phyloP scores from a whole-genome alignment of 2,113 vertebrate genomes.

The Leucopternis melanops region DNA sequence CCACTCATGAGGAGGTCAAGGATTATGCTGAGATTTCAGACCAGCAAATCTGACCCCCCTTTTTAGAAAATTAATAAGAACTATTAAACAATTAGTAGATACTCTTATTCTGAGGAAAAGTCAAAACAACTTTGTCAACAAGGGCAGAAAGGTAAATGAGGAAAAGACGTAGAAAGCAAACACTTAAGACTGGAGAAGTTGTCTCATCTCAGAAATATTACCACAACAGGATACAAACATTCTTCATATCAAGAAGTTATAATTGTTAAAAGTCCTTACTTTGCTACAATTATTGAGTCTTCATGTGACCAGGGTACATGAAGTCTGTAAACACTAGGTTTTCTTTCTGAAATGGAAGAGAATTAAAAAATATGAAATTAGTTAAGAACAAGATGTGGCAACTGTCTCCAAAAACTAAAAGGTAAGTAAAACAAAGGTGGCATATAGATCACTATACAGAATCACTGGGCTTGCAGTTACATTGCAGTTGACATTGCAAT shows the following conservation, averaged over 20 bases:
- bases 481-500: neutral
- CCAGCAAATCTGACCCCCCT: neutral
- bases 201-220: neutral
- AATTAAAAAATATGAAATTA: neutral
- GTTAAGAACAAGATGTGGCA: neutral
- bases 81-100: neutral
- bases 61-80: neutral
- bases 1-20: neutral
- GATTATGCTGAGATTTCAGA: neutral
- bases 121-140: neutral
- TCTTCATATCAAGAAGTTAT: neutral
- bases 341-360: conserved; percentile 75
- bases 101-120: neutral
- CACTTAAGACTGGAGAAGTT: neutral
- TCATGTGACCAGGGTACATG: conserved; percentile 91
- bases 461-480: neutral
- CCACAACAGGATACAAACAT: neutral
- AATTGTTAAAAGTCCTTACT: conserved; percentile 70
- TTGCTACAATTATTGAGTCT: conserved; percentile 81
- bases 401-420: neutral
- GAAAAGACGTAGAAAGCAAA: neutral
- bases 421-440: neutral
- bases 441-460: neutral
- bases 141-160: neutral
- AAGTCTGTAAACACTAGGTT: conserved; percentile 84